Evolutionary conservation across 2,797 vertebrate species (phyloP).

Genomic region (Garrulus glandarius): DNA sequence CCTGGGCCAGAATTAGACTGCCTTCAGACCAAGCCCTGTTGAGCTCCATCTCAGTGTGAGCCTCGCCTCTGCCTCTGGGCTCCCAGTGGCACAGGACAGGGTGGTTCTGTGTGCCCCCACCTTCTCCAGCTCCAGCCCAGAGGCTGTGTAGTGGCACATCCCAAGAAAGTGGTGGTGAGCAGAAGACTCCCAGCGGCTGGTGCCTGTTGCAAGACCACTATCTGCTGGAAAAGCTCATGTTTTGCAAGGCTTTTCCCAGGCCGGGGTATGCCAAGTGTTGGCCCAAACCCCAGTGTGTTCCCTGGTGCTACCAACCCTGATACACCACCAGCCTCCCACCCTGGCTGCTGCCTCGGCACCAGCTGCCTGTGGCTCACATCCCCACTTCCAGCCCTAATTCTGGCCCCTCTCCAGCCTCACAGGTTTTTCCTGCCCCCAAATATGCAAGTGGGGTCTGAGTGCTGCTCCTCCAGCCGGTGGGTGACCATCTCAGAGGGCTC

Average conservation of each 20-base stretch:
- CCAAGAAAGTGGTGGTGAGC: neutral
- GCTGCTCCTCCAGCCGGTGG: neutral
- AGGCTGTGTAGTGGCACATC: neutral
- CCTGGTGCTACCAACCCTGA: neutral
- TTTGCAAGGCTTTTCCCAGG: neutral
- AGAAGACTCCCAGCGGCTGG: rapidly evolving
- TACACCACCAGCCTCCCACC: neutral
- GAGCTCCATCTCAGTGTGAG: neutral
- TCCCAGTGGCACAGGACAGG: neutral
- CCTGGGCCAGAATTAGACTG: constrained; percentile 28
- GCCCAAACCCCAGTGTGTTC: neutral
- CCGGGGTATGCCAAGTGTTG: neutral
- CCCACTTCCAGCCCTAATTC: neutral
- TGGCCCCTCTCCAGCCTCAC: rapidly evolving
- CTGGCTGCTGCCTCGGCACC: neutral
- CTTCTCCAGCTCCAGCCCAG: neutral
- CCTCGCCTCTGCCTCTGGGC: neutral
- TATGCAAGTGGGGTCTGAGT: rapidly evolving
- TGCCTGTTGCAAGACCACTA: neutral
- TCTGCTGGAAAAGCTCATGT: neutral
- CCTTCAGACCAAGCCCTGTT: neutral
- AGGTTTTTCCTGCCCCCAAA: neutral
- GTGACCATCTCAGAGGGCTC: neutral
- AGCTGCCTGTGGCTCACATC: neutral
- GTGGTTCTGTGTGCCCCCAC: neutral